A percentile compares a stretch with the other conserved stretches of the same genome.
phyloP scores from a whole-genome alignment of 2,113 vertebrate species.

The Symphodus melops region DNA sequence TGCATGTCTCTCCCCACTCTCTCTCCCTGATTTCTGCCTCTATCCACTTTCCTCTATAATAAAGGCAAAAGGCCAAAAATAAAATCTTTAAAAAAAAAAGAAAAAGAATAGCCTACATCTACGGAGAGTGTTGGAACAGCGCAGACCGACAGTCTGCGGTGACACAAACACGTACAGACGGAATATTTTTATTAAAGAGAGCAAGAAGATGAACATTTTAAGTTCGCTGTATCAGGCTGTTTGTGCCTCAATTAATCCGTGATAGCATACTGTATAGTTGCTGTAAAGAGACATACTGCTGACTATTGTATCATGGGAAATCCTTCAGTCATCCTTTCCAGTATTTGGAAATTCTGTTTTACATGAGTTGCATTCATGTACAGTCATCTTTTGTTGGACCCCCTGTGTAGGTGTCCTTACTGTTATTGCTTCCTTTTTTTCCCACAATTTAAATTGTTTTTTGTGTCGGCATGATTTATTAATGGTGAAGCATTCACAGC shows the following conservation, averaged over 20 bases:
- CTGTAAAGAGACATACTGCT: constrained; percentile 35
- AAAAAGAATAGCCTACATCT: too few relatives aligned
- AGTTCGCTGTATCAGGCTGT: constrained; percentile 6
- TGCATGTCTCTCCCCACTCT: too few relatives aligned
- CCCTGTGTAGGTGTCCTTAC: neutral
- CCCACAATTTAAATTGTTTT: neutral
- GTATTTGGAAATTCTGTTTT: constrained; percentile 56
- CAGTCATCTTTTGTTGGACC: neutral
- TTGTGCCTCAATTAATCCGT: neutral
- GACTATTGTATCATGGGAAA: constrained; percentile 31
- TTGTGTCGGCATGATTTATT: too few relatives aligned
- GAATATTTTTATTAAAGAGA: too few relatives aligned
- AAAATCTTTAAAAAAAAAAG: too few relatives aligned
- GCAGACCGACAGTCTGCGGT: too few relatives aligned
- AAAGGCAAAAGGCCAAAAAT: too few relatives aligned
- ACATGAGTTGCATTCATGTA: constrained; percentile 53
- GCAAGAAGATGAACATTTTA: too few relatives aligned
- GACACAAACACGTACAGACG: too few relatives aligned
- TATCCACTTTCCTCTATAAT: too few relatives aligned
- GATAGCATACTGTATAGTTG: neutral
- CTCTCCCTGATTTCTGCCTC: too few relatives aligned
- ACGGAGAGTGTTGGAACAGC: too few relatives aligned
- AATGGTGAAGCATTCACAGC: neutral
- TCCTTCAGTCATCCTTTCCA: constrained; percentile 12
- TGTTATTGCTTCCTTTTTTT: neutral